phyloP scores from a whole-genome alignment of 2,113 vertebrate genomes.

The Neoarius graeffei region DNA sequence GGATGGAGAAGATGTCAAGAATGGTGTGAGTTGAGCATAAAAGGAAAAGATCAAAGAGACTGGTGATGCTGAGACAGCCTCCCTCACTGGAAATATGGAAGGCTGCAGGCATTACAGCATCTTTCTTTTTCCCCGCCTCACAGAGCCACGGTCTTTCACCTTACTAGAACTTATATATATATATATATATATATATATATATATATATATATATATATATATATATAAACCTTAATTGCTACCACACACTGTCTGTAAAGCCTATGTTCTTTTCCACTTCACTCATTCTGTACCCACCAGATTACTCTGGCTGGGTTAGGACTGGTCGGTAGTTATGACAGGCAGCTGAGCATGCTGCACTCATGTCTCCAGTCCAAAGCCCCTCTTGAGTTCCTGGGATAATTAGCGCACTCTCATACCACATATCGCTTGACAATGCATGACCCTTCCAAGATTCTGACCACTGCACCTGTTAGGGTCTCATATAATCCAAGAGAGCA shows the following conservation, averaged over 20 bases:
- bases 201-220: too few species aligned
- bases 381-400: slow-evolving; percentile 36
- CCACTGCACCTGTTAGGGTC: slow-evolving; percentile 56
- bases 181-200: too few species aligned
- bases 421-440: slow-evolving; percentile 31
- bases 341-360: slow-evolving; percentile 39
- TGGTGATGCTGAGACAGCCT: background rate
- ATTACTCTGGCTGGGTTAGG: background rate
- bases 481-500: slow-evolving; percentile 29
- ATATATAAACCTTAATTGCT: background rate
- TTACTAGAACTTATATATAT: background rate
- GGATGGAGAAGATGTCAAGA: slow-evolving; percentile 36
- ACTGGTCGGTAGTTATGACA: slow-evolving; percentile 17
- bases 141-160: slow-evolving; percentile 16
- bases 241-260: background rate
- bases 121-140: background rate
- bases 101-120: slow-evolving; percentile 5
- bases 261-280: background rate
- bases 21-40: slow-evolving; percentile 50
- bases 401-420: slow-evolving; percentile 27
- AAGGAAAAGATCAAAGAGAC: slow-evolving; percentile 53
- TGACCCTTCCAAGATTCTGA: slow-evolving; percentile 21
- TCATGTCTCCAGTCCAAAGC: slow-evolving; percentile 38
- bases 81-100: slow-evolving; percentile 25
- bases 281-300: background rate